Base-by-base conservation (phyloP, 2,888 invertebrate genomes). In the Eupithecia subfuscata region DNA sequence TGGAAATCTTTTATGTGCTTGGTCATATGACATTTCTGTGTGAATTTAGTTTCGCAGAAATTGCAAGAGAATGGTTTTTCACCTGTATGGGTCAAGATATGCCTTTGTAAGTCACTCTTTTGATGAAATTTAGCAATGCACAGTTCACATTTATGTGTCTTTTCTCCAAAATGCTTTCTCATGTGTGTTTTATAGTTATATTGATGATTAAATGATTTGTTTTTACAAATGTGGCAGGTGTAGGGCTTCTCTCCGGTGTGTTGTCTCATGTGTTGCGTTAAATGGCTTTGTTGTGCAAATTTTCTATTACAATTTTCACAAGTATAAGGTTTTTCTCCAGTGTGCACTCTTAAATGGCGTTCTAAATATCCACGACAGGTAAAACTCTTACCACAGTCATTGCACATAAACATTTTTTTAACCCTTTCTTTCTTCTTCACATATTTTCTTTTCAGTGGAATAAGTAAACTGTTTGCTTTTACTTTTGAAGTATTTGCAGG, bases 171-270 rank as follows among this genome's bases (percentile, higher is more conserved):
- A 71, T 76, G 76, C 34, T 73, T 76, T 73, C 30, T 73, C 73
- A 76, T 67, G 22, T 76, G 76, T 12, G 60, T 69, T 68, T 73
- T 70, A 48, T 73, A 76, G 40, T 76, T 76, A 43, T 73, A 73
- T 37, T 63, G 56, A 30, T 69, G 73, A 43, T 71, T 76, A 43
- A 76, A 76, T 34, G 76, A 34, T 52, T 76, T 76, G 43, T 76
- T 72, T 70, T 72, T 68, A 37, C 78, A 78, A 56, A 73, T 34
- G 16, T 73, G 30, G 22, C 78, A 78, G 12, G 34, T 14, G 22
- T 64, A 78, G 6, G 75, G 75, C 37, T 69, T 73, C 34, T 75
- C 75, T 22, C 75, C 77, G 12, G 75, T 75, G 18, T 78, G 77
- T 7, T 52, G 16, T 22, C 73, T 75, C 52, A 75, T 73, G 37